Conservation (phyloP, 35 echinoderm and acorn worm genomes). For the Heliocidaris erythrogramma region DNA sequence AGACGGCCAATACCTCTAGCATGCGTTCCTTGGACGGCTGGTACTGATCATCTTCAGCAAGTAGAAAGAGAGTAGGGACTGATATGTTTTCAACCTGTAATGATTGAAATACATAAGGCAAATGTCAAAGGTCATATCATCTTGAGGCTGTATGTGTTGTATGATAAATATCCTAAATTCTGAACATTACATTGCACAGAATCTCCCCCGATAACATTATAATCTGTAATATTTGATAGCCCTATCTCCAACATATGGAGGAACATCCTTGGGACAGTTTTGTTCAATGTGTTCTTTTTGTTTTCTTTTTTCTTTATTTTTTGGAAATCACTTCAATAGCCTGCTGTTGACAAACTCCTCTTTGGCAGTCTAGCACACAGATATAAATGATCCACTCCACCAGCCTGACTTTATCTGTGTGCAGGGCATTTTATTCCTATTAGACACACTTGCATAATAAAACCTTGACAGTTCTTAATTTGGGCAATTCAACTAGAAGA, state of each 20-base stretch:
- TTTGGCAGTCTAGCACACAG: too few species aligned
- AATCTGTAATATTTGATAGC: background rate
- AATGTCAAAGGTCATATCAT: background rate
- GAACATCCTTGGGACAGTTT: too few species aligned
- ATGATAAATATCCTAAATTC: background rate
- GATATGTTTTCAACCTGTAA: slow-evolving; percentile 24
- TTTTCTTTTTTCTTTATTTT: too few species aligned
- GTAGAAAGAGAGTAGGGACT: slow-evolving; percentile 15
- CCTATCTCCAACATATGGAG: background rate
- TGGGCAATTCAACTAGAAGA: too few species aligned
- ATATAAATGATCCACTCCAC: too few species aligned
- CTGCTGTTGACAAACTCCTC: too few species aligned
- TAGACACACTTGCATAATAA: too few species aligned
- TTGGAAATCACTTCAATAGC: too few species aligned
- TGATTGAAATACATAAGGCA: background rate
- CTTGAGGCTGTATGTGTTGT: background rate
- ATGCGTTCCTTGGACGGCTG: slow-evolving; percentile 9
- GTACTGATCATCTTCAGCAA: slow-evolving; percentile 41
- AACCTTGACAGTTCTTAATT: too few species aligned
- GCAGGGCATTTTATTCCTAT: too few species aligned
- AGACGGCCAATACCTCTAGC: background rate
- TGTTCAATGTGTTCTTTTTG: too few species aligned
- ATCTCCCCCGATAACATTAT: background rate
- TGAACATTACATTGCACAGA: background rate
- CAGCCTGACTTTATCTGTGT: too few species aligned